Evolutionary conservation across 1,140 invertebrate genomes (phyloP).

Genomic region (Parapsyche elsis): DNA sequence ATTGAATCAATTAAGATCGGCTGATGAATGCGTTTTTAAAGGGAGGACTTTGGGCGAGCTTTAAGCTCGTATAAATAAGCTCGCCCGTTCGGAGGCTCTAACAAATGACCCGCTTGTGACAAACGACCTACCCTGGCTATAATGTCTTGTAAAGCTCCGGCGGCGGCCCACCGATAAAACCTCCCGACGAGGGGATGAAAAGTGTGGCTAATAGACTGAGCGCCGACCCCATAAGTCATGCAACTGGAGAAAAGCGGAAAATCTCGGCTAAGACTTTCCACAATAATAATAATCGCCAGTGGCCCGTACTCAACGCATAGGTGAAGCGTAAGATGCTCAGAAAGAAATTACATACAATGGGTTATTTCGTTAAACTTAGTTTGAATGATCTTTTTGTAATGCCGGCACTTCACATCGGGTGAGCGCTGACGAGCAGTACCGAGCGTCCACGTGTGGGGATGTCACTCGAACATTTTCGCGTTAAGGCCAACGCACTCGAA

Average conservation of each 20-base stretch:
- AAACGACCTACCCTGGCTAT: constrained; percentile 28
- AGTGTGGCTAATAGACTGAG: constrained; percentile 35
- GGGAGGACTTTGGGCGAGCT: constrained; percentile 29
- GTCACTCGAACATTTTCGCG: too few relatives aligned
- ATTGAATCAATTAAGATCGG: constrained; percentile 38
- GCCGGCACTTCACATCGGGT: too few relatives aligned
- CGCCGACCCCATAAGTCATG: constrained; percentile 5
- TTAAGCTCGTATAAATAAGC: constrained; percentile 36
- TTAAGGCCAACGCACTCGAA: too few relatives aligned
- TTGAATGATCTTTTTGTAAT: too few relatives aligned
- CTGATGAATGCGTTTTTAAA: constrained; percentile 35
- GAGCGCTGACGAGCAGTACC: too few relatives aligned
- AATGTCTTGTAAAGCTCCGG: constrained; percentile 34
- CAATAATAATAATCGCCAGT: not conserved
- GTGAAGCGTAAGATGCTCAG: too few relatives aligned
- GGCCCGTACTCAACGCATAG: too few relatives aligned
- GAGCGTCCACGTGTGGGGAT: too few relatives aligned
- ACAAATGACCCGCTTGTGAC: constrained; percentile 39
- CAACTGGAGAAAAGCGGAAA: not conserved
- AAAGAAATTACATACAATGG: too few relatives aligned
- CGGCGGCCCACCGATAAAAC: constrained; percentile 19
- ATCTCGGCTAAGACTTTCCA: not conserved
- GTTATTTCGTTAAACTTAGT: too few relatives aligned
- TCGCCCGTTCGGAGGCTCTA: constrained; percentile 22
- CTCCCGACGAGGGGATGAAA: constrained; percentile 13